These are phyloP conservation scores for Protobothrops flavoviridis DNA, from an alignment of 2,113 vertebrate species.

Conservation along the genomic window DNA sequence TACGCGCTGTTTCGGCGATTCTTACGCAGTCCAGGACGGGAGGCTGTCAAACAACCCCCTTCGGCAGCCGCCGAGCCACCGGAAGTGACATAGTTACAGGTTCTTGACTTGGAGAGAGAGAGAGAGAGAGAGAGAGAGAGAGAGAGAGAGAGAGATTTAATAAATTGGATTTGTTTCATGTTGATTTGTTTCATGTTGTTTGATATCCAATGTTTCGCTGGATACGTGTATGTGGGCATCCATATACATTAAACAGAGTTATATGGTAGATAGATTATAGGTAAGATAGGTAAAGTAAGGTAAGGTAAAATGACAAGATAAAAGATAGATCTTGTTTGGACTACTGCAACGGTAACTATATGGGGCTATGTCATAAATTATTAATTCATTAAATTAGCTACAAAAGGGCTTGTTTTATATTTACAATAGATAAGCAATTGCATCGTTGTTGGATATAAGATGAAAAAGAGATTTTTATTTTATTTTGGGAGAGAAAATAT, in stretches of 20 bases:
- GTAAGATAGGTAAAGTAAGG: neutral
- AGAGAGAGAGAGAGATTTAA: neutral
- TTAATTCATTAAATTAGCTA: neutral
- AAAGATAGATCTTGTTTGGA: neutral
- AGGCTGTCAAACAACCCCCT: no score
- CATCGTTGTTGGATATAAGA: neutral
- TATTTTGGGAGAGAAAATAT: neutral
- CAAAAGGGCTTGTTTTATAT: neutral
- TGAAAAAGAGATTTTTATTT: neutral
- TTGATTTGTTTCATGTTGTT: neutral
- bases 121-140: neutral
- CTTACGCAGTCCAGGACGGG: no score
- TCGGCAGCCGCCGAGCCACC: no score
- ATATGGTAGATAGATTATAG: neutral
- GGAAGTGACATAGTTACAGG: neutral
- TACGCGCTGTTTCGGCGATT: no score
- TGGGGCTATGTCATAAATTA: neutral
- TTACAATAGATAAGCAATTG: neutral
- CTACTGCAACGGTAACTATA: neutral
- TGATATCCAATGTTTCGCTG: neutral
- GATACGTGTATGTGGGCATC: neutral
- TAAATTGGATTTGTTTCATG: neutral
- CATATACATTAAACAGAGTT: neutral
- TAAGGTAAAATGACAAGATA: neutral
- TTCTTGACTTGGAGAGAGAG: neutral